Base-by-base conservation (phyloP, 1,140 invertebrate species). In the Brachionus plicatilis region DNA sequence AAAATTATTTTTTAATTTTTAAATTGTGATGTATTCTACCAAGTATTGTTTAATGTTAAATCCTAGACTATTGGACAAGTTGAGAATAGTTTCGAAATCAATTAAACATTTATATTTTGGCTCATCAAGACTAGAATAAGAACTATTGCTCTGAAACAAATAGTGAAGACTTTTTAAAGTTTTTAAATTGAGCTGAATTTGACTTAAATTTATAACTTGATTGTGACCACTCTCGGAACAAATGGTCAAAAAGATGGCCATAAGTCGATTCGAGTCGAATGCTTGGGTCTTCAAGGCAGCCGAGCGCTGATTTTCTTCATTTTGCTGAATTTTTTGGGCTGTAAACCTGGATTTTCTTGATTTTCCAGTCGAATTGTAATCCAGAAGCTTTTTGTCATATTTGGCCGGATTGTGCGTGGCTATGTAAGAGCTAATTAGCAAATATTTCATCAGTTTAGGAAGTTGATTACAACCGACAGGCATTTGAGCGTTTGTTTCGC, bases 21-120 rank as follows among this genome's bases (percentile, higher is more conserved):
- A 82, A 45, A 82, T 82, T 65, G 79, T 68, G 12, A 82, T 82
- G 17, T 82, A 82, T 45, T 82, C 79, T 1, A 82, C 79, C 37
- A 82, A 47, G 53, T 65, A 82, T 65, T 82, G 79, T 65, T 82
- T 82, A 14, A 82, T 82, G 20, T 82, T 82, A 68, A 82, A 82
- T 14, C n/a, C 60, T 20, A 82, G 33, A 68, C 79, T 82, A 24
- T 82, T 82, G 6, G 79, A 24, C 41, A 82, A 65, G 27, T 65
- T 82, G 20, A 65, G 20, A 17, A 82, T 68, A 41, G 79, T 82
- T 65, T 82, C 79, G 33, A 82, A 82, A 82, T 82, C 79, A 45
- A 82, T 60, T 24, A 82, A 27, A 68, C 79, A 82, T 37, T 82
- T 82, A 20, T 29, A 82, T 11, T 82, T 82, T 45, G 79, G 79